Base-by-base conservation (phyloP, 1,140 invertebrate genomes). In the Armadillidium nasatum region DNA sequence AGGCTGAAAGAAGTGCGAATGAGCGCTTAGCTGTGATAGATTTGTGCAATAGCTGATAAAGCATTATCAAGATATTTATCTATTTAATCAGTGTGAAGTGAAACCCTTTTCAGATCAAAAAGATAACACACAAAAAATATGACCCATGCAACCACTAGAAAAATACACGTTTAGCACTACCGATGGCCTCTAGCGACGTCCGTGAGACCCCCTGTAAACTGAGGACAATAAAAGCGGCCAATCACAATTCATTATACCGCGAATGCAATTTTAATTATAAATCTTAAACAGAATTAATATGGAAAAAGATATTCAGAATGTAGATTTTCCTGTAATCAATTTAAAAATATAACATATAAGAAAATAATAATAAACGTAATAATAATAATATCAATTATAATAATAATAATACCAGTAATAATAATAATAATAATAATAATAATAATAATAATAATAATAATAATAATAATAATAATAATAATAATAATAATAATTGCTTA, bases 141-240 rank as follows among this genome's bases (percentile, higher is more conserved):
- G n/a, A n/a, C n/a, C n/a, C n/a, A n/a, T n/a, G n/a, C n/a, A n/a
- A n/a, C n/a, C n/a, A n/a, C n/a, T n/a, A n/a, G n/a, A n/a, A n/a
- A n/a, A n/a, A n/a, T 33, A 33, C 2, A 33, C 33, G 6, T 33
- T 33, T 33, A 33, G 33, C 33, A 33, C 1, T 1, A 4, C 7
- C 7, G 19, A 4, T 60, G 50, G 46, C 46, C 46, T 60, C 7
- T 60, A 7, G 50, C 2, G 50, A 19, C 7, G 19, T 60, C 50
- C 50, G 50, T 60, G 50, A 60, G 46, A 50, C 46, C 46, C 46
- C 50, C 50, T 60, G 19, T 60, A 60, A 60, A 60, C 50, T 15
- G 11, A 19, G 19, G 11, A 60, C 50, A 60, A 13, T 60, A 60
- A 60, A 13, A 15, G 50, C 19, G 11, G 11, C 11, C 19, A 60